Percentiles rank a stretch among this genome's conserved stretches.
phyloP scores from a whole-genome alignment of 2,888 invertebrate species.

The Mystacides longicornis region DNA sequence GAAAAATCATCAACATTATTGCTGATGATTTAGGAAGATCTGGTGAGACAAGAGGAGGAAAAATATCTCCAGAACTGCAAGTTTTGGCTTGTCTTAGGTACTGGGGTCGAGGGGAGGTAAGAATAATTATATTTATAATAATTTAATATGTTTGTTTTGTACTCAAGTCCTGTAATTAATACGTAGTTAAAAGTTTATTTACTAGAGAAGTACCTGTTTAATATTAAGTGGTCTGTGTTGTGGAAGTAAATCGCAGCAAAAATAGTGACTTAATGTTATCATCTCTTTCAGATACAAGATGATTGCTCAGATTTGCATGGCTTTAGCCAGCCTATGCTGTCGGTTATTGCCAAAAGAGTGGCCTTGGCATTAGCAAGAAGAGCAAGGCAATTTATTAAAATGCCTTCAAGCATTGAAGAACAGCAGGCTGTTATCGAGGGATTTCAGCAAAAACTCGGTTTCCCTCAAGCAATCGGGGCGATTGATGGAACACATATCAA shows the following conservation, averaged over 20 bases:
- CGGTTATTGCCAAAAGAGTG: constrained; percentile 3
- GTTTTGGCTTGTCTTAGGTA: constrained; percentile 12
- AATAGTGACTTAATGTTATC: background rate
- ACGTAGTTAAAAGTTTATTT: background rate
- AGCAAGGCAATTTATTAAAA: constrained; percentile 6
- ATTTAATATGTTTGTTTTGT: background rate
- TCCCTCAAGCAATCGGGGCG: constrained; percentile 15
- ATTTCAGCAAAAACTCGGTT: constrained; percentile 6
- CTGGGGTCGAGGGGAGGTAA: constrained; percentile 10
- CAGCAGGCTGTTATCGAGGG: constrained; percentile 5
- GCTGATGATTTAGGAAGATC: background rate
- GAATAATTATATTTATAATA: background rate
- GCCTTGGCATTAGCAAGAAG: constrained; percentile 4
- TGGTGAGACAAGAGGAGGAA: constrained; percentile 8
- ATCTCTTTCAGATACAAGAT: constrained; percentile 10
- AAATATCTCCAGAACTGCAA: constrained; percentile 14
- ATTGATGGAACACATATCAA: constrained; percentile 23
- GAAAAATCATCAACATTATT: too few species aligned
- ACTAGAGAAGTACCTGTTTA: background rate
- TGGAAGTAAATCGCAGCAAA: background rate
- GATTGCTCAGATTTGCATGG: constrained; percentile 9
- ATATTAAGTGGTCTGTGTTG: background rate
- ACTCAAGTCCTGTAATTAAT: background rate
- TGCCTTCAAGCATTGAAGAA: constrained; percentile 1
- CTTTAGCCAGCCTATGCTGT: constrained; percentile 7